A percentile compares a stretch with the other conserved stretches of the same genome.
phyloP scores from a whole-genome alignment of 1,140 invertebrate species.

The Brachionus sp. region DNA sequence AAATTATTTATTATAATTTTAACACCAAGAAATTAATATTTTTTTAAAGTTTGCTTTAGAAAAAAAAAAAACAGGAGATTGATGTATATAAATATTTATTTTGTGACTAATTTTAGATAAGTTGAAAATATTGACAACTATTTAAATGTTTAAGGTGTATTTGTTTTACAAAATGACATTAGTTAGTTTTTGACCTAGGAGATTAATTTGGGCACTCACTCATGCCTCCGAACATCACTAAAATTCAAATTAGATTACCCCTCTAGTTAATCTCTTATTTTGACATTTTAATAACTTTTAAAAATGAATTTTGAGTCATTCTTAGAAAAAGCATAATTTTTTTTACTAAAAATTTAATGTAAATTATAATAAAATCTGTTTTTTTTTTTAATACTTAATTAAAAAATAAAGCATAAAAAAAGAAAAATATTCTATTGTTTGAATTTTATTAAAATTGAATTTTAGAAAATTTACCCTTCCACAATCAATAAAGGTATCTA shows the following conservation, averaged over 20 bases:
- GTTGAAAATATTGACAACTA: neutral
- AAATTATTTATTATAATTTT: constrained; percentile 24
- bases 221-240: neutral
- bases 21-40: neutral
- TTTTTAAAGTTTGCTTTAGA: neutral
- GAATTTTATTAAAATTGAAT: neutral
- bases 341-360: neutral
- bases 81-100: neutral
- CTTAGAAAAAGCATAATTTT: neutral
- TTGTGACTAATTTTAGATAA: neutral
- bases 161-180: neutral
- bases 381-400: neutral
- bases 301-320: neutral
- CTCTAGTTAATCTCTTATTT: neutral
- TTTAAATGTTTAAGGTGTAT: neutral
- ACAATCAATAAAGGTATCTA: neutral
- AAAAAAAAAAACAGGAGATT: neutral
- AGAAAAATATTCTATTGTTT: neutral
- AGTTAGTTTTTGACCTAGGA: neutral
- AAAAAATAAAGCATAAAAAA: neutral
- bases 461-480: neutral
- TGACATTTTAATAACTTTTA: neutral
- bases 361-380: neutral
- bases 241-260: neutral
- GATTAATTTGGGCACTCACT: neutral